These are phyloP conservation scores for Scaptomyza graminum DNA, from an alignment of 1,140 invertebrate genomes.

Conservation along the genomic window DNA sequence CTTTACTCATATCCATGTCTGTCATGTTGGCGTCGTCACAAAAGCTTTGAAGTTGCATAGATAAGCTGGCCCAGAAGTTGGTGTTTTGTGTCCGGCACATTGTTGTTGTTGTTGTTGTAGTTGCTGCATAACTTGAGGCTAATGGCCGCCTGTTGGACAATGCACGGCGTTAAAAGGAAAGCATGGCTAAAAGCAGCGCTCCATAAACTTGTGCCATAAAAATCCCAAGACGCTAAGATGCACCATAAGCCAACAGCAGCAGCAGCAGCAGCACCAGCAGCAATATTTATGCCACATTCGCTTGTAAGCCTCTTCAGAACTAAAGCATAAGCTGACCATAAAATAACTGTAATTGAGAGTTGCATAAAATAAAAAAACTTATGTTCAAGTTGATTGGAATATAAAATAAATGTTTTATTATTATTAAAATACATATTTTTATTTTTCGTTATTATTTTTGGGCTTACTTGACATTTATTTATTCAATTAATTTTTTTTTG, in stretches of 20 bases:
- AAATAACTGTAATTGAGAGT: not conserved
- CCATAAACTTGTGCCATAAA: conserved; percentile 73
- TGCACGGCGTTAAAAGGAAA: conserved; percentile 50
- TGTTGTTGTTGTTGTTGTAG: conserved; percentile 42
- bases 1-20: conserved; percentile 53
- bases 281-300: conserved; percentile 38
- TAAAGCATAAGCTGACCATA: conserved; percentile 18
- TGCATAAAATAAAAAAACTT: not conserved
- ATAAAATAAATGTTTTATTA: not conserved
- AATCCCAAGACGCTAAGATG: conserved; percentile 33
- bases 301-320: conserved; percentile 55
- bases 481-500: too few species aligned
- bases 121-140: conserved; percentile 73
- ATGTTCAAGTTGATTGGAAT: too few species aligned
- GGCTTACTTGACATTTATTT: too few species aligned
- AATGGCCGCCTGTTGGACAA: conserved; percentile 55
- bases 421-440: not conserved
- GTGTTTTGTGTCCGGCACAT: not conserved
- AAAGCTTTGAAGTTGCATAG: conserved; percentile 81
- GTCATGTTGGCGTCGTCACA: conserved; percentile 65
- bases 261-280: not conserved
- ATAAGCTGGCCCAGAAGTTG: conserved; percentile 54
- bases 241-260: not conserved
- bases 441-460: not conserved
- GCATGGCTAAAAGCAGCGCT: conserved; percentile 19